Percentiles rank a stretch among this genome's conserved stretches.
Conservation (phyloP, 2,797 vertebrate genomes). For the Hippopotamyrus pictus region DNA sequence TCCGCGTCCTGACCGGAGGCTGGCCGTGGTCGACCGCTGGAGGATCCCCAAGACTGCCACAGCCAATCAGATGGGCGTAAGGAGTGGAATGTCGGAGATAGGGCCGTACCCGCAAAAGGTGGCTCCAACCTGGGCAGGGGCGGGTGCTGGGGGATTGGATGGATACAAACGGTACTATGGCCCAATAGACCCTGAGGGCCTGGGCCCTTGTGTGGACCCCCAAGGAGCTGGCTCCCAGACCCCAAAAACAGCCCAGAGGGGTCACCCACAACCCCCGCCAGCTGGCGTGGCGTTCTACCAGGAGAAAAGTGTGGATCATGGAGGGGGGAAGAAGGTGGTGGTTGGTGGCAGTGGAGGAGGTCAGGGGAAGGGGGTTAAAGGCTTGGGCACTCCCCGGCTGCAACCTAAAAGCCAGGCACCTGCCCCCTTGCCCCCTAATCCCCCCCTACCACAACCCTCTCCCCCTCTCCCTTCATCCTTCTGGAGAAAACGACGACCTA, state of each 20-base stretch:
- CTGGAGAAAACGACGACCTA: constrained; percentile 74
- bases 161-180: constrained; percentile 89
- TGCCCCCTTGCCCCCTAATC: constrained; percentile 74
- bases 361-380: constrained; percentile 71
- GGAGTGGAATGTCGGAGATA: constrained; percentile 57
- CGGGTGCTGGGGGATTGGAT: constrained; percentile 61
- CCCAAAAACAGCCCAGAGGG: constrained; percentile 69
- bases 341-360: constrained; percentile 65
- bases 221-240: constrained; percentile 69
- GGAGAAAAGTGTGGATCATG: constrained; percentile 68
- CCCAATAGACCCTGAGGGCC: constrained; percentile 86
- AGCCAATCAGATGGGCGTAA: constrained; percentile 59
- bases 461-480: constrained; percentile 81
- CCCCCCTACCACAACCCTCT: constrained; percentile 76
- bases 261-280: constrained; percentile 66
- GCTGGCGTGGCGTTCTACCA: constrained; percentile 70
- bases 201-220: constrained; percentile 73
- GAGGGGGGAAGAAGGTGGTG: constrained; percentile 70
- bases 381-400: constrained; percentile 66
- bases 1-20: constrained; percentile 70
- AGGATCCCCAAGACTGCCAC: constrained; percentile 66
- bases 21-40: constrained; percentile 80
- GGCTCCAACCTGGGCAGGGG: constrained; percentile 58
- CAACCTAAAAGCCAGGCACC: constrained; percentile 65
- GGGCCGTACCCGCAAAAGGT: constrained; percentile 67